These are phyloP conservation scores for Steinernema hermaphroditum DNA, from an alignment of 2,888 invertebrate species.

Conservation along the genomic window DNA sequence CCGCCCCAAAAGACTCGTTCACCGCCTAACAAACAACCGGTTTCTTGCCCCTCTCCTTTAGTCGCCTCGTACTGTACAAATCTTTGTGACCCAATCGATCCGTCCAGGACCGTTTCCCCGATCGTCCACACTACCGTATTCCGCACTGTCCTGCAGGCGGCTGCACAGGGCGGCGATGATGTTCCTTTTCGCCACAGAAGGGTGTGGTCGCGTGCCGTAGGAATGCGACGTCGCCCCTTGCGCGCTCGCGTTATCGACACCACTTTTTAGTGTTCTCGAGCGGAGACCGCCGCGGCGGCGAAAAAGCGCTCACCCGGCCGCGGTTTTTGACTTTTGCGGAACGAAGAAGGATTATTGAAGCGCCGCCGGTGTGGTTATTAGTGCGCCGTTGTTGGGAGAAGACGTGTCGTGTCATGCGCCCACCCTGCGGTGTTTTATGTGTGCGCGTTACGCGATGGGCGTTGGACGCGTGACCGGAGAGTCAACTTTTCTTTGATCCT, in stretches of 20 bases:
- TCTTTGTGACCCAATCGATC: constrained; percentile 25
- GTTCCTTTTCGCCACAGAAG: not conserved
- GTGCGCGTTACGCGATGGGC: too few species aligned
- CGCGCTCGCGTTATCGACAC: constrained; percentile 3
- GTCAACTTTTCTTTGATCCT: too few species aligned
- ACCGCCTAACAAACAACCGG: constrained; percentile 17
- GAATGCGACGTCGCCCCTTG: not conserved
- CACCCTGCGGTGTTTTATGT: too few species aligned
- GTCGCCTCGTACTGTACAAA: not conserved
- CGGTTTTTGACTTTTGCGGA: not conserved
- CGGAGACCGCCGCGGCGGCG: not conserved
- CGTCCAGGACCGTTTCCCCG: too few species aligned
- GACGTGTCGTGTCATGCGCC: not conserved
- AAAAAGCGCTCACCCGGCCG: too few species aligned
- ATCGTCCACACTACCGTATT: too few species aligned
- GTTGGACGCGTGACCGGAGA: too few species aligned
- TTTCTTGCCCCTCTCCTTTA: not conserved
- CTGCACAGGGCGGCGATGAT: not conserved
- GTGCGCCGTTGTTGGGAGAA: not conserved
- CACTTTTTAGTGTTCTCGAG: not conserved
- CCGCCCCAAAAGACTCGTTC: not conserved
- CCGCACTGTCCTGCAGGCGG: not conserved
- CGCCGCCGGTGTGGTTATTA: not conserved
- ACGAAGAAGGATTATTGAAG: not conserved
- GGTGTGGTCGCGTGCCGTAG: constrained; percentile 6